phyloP scores from a whole-genome alignment of 1,140 invertebrate genomes.

The Drosophila fuyamai region DNA sequence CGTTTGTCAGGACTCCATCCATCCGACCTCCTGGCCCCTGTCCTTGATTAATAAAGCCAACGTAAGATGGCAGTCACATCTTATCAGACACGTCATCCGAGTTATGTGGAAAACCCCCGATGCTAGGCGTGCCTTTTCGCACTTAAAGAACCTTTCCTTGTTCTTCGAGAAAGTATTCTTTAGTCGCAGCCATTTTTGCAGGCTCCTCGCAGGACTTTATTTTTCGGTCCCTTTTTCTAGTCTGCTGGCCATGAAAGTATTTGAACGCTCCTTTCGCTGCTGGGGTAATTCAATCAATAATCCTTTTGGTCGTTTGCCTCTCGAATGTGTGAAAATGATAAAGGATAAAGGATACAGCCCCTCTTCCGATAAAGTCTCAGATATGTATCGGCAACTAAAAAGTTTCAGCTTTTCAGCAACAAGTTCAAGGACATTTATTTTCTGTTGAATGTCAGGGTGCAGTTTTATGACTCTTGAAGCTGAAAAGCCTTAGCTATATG shows the following conservation, averaged over 20 bases:
- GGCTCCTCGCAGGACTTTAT: constrained; percentile 6
- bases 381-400: constrained; percentile 11
- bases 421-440: constrained; percentile 62
- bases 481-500: constrained; percentile 33
- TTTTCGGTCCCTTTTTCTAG: constrained; percentile 57
- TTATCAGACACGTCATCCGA: constrained; percentile 37
- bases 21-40: constrained; percentile 1
- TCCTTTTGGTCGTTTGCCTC: constrained; percentile 37
- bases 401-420: constrained; percentile 34
- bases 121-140: not conserved
- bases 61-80: constrained; percentile 52
- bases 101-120: not conserved
- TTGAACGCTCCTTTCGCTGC: constrained; percentile 25
- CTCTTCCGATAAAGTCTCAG: constrained; percentile 16
- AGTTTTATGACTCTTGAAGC: constrained; percentile 35
- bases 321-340: constrained; percentile 70
- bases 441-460: constrained; percentile 35
- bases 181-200: constrained; percentile 1
- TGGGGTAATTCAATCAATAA: constrained; percentile 65
- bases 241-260: constrained; percentile 75
- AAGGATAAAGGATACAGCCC: constrained; percentile 60
- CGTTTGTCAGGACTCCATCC: constrained; percentile 2
- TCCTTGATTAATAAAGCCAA: constrained; percentile 52
- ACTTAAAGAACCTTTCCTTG: constrained; percentile 57
- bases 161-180: constrained; percentile 19